phyloP scores from a whole-genome alignment of 2,888 invertebrate species.

The Diloba caeruleocephala region DNA sequence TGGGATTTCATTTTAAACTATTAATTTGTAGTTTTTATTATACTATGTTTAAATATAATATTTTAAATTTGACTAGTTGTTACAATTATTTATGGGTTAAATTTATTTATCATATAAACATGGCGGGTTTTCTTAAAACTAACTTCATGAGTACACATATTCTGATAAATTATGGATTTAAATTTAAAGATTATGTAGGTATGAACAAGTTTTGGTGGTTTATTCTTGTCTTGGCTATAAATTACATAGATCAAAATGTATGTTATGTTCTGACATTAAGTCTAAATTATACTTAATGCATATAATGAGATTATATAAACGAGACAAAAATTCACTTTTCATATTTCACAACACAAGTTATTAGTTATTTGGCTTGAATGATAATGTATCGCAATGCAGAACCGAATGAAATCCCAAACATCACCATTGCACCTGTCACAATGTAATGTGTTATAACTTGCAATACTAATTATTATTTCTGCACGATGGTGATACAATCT shows the following conservation, averaged over 20 bases:
- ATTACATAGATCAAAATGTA: not conserved
- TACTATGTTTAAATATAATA: not conserved
- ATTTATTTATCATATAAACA: too few species aligned
- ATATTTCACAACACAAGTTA: too few species aligned
- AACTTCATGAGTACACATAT: too few species aligned
- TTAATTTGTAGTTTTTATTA: not conserved
- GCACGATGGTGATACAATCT: slow-evolving; percentile 10
- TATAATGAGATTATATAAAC: not conserved
- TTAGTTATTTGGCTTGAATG: too few species aligned
- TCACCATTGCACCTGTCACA: slow-evolving; percentile 9
- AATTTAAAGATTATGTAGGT: too few species aligned
- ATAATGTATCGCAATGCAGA: slow-evolving; percentile 7
- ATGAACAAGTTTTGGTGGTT: too few species aligned
- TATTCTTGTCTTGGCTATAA: too few species aligned
- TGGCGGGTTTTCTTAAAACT: too few species aligned
- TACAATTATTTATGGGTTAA: too few species aligned
- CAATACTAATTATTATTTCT: slow-evolving; percentile 33
- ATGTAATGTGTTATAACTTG: slow-evolving; percentile 30
- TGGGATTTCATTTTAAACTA: slow-evolving; percentile 35
- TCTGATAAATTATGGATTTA: too few species aligned
- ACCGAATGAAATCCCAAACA: slow-evolving; percentile 31
- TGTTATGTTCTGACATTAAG: slow-evolving; percentile 1
- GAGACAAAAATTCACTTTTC: slow-evolving; percentile 1
- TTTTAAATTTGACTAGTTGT: not conserved
- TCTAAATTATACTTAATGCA: slow-evolving; percentile 4